Base-by-base conservation (phyloP, 92 coral and sea anemone genomes). In the Palythoa caribaeorum region DNA sequence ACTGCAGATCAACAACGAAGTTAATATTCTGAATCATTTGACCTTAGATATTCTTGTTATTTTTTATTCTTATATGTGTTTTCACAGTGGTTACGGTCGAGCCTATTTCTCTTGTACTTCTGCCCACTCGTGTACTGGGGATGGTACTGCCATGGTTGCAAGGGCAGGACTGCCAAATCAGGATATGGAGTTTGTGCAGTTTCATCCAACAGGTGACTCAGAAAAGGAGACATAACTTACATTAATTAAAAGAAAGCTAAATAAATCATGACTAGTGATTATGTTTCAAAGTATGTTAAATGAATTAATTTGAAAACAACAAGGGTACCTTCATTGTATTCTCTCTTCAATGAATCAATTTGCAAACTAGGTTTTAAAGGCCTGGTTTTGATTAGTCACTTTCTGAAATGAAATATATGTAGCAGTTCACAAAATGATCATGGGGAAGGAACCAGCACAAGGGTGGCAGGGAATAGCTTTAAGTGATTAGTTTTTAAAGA, bases 101-200 rank as follows among this genome's bases (percentile, higher is more conserved):
- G 98, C 98, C n/a, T 95, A 95, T 77, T 95, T 96, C 89, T 95
- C 98, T 3, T 96, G 99, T 68, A 95, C 99, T 0, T 95, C 99
- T 28, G 99, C 98, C 14, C 98, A 95, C 90, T 90, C 99, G 0
- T 96, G 99, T 36, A 96, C 98, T 60, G 99, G 99, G 13, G 99
- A 96, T 76, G 99, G 99, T 7, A 94, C 99, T 16, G 99, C 96
- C 4, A 96, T 96, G 99, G 88, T 94, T 1, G 87, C 98, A 28
- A 90, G 99, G 69, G 99, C 99, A 0, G 99, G 96, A 35, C 88
- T 96, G 35, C 98, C 99, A 9, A 96, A 96, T 71, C 89, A 96
- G 83, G 99, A 96, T 88, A 83, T 96, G 95, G 99, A 96, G 83
- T 96, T 96, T 90, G 99, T 96, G 15, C 99, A 96, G 96, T 96